A percentile compares a stretch with the other conserved stretches of the same genome.
phyloP scores from a whole-genome alignment of 2,888 invertebrate species.

The Meganola albula region DNA sequence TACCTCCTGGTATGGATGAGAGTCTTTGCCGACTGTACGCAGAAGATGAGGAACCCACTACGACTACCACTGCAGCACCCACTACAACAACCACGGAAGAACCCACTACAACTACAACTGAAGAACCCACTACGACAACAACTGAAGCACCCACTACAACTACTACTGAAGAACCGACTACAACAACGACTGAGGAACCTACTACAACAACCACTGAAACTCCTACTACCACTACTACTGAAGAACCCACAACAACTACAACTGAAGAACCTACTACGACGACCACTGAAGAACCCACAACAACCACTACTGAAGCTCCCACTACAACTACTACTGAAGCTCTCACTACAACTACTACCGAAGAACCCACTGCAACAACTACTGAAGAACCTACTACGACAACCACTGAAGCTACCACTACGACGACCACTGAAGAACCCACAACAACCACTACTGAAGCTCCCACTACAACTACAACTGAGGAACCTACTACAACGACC shows the following conservation, averaged over 20 bases:
- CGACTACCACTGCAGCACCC: no score
- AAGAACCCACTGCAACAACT: slow-evolving; percentile 2
- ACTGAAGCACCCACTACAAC: slow-evolving; percentile 5
- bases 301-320: not conserved
- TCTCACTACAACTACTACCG: slow-evolving; percentile 3
- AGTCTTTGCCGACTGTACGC: slow-evolving; percentile 38
- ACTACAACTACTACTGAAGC: not conserved
- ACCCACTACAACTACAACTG: slow-evolving; percentile 6
- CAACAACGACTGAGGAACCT: slow-evolving; percentile 5
- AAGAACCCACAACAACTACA: slow-evolving; percentile 2
- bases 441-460: slow-evolving; percentile 3
- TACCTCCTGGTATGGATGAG: slow-evolving; percentile 29
- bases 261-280: not conserved
- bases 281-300: slow-evolving; percentile 7
- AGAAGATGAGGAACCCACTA: no score
- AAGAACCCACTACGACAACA: not conserved
- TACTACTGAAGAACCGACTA: slow-evolving; percentile 2
- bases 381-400: not conserved
- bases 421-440: no score
- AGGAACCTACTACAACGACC: slow-evolving; percentile 8
- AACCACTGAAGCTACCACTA: slow-evolving; percentile 5
- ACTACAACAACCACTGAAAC: slow-evolving; percentile 3
- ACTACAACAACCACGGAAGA: slow-evolving; percentile 3
- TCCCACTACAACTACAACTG: slow-evolving; percentile 1
- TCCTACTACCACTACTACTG: slow-evolving; percentile 9